These are phyloP conservation scores for Xiphophorus birchmanni DNA, from an alignment of 2,797 vertebrate genomes.

Conservation along the genomic window DNA sequence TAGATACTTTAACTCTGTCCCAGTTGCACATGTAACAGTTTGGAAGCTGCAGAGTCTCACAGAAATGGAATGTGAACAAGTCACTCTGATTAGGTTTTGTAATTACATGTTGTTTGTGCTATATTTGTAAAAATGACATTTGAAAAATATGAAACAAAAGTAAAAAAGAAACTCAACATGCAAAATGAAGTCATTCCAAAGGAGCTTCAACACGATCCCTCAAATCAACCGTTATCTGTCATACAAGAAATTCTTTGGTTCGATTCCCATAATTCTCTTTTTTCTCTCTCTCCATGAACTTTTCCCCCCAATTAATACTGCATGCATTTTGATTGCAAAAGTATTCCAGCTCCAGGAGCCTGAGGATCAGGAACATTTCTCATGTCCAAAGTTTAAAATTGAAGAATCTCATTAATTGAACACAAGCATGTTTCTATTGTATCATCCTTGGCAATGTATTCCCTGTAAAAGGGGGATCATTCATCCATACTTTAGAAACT, in stretches of 20 bases:
- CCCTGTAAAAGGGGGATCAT: background rate
- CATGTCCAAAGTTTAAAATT: slow-evolving; percentile 6
- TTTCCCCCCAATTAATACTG: slow-evolving; percentile 54
- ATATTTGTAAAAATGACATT: slow-evolving; percentile 49
- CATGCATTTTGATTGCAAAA: slow-evolving; percentile 68
- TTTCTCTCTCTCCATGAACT: slow-evolving; percentile 48
- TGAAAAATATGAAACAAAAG: slow-evolving; percentile 33
- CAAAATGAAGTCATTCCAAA: slow-evolving; percentile 74
- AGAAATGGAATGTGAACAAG: slow-evolving; percentile 63
- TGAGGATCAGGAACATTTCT: slow-evolving; percentile 60
- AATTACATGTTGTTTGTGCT: slow-evolving; percentile 60
- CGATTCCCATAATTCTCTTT: slow-evolving; percentile 59
- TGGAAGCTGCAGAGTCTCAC: slow-evolving; percentile 46
- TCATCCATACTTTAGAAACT: slow-evolving; percentile 4
- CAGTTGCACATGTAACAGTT: slow-evolving; percentile 53
- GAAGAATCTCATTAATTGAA: slow-evolving; percentile 4
- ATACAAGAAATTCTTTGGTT: slow-evolving; percentile 65
- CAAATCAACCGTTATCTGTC: slow-evolving; percentile 68
- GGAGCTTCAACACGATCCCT: slow-evolving; percentile 58
- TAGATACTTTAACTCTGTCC: slow-evolving; percentile 52
- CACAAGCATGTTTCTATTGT: slow-evolving; percentile 15
- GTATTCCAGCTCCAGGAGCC: slow-evolving; percentile 50
- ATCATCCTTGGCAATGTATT: background rate
- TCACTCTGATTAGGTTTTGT: slow-evolving; percentile 53
- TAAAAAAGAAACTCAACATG: slow-evolving; percentile 57